Conservation (phyloP, 1,140 invertebrate species). For the Papilio dardanus region DNA sequence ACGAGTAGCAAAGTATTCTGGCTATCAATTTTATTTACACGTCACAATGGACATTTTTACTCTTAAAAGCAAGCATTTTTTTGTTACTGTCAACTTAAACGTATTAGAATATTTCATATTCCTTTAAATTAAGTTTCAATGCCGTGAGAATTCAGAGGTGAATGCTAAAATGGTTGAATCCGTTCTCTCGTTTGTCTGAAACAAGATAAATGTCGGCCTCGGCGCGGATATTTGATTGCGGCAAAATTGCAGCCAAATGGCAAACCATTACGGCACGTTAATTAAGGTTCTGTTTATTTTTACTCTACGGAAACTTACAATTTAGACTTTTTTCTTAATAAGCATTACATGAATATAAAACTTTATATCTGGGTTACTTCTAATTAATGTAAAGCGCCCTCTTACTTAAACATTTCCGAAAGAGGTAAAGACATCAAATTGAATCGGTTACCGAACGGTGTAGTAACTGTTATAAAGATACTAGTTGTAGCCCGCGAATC, state of each 20-base stretch:
- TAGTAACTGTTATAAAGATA: too few relatives aligned
- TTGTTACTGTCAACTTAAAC: background rate
- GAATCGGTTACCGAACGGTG: too few relatives aligned
- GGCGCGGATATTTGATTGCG: slow-evolving; percentile 52
- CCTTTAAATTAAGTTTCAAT: background rate
- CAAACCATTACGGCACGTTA: slow-evolving; percentile 15
- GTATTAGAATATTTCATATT: background rate
- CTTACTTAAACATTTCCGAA: too few relatives aligned
- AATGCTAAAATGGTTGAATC: slow-evolving; percentile 37
- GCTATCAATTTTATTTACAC: too few relatives aligned
- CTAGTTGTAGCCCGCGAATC: too few relatives aligned
- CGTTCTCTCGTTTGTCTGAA: slow-evolving; percentile 45
- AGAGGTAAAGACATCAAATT: too few relatives aligned
- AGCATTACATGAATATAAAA: background rate
- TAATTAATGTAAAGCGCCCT: too few relatives aligned
- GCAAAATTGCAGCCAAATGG: slow-evolving; percentile 17
- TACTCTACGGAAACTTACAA: background rate
- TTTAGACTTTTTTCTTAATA: background rate
- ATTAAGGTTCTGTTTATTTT: slow-evolving; percentile 10
- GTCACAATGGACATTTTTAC: background rate
- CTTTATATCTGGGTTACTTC: too few relatives aligned
- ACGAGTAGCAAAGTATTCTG: too few relatives aligned
- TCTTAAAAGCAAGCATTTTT: background rate
- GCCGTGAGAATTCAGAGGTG: slow-evolving; percentile 17
- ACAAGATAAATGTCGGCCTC: slow-evolving; percentile 47